phyloP scores from a whole-genome alignment of 2,113 vertebrate species.

The Anser cygnoides region DNA sequence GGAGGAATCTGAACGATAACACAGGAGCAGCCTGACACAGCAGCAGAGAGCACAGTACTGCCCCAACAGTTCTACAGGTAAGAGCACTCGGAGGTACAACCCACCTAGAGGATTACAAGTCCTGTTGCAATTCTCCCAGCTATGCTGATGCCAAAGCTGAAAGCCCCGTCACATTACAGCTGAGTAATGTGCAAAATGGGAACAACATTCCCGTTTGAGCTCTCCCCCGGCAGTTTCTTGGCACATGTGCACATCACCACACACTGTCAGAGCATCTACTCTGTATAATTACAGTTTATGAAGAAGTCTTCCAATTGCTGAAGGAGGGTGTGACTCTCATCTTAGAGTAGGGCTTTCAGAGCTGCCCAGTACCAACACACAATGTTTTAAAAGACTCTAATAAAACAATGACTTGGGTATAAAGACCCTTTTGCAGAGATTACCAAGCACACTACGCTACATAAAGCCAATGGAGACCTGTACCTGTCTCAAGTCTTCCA shows the following conservation, averaged over 20 bases:
- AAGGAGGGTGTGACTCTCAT: not conserved
- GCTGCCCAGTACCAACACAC: not conserved
- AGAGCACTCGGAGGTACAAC: not conserved
- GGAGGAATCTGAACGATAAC: no score
- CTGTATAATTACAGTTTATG: rapidly evolving
- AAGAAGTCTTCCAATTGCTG: not conserved
- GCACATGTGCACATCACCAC: not conserved
- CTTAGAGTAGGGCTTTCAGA: not conserved
- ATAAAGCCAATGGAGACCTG: not conserved
- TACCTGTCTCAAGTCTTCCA: not conserved
- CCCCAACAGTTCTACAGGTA: not conserved
- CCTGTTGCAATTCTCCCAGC: not conserved
- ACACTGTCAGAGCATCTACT: not conserved
- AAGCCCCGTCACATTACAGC: not conserved
- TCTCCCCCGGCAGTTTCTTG: not conserved
- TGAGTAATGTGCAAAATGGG: no score
- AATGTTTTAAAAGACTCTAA: not conserved
- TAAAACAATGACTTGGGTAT: not conserved
- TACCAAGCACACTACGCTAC: not conserved
- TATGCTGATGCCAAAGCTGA: not conserved
- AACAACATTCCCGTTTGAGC: not conserved
- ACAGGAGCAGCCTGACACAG: not conserved
- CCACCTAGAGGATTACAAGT: not conserved
- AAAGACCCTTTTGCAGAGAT: not conserved
- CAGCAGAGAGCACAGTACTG: not conserved